Evolutionary conservation across 1,140 invertebrate genomes (phyloP).

Genomic region (Drosophila jambulina): DNA sequence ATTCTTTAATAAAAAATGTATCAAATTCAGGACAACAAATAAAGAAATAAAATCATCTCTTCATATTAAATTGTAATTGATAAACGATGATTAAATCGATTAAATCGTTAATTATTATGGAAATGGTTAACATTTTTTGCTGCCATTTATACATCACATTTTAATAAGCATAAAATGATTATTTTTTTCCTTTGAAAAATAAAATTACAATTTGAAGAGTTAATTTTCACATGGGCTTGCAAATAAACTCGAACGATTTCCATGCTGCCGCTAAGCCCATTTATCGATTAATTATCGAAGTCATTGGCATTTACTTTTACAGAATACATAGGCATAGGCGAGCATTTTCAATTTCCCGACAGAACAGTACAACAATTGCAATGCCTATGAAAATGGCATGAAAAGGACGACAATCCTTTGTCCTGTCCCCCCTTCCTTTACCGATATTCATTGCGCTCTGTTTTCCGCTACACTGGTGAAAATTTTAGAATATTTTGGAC

Average conservation of each 20-base stretch:
- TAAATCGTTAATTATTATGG: background rate
- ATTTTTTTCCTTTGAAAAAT: background rate
- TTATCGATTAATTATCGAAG: conserved; percentile 37
- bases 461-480: background rate
- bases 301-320: conserved; percentile 27
- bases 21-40: no score
- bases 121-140: background rate
- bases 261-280: background rate
- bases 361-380: conserved; percentile 43
- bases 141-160: background rate
- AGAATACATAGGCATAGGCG: background rate
- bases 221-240: background rate
- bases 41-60: background rate
- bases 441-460: background rate
- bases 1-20: no score
- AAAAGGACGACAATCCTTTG: conserved; percentile 35
- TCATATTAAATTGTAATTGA: background rate
- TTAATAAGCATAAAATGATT: background rate
- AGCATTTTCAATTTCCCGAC: conserved; percentile 61
- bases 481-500: background rate
- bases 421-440: background rate
- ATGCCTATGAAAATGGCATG: conserved; percentile 46
- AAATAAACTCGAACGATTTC: background rate
- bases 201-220: background rate
- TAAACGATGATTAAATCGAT: background rate